phyloP scores from a whole-genome alignment of 2,113 vertebrate species.

The Oreochromis spilurus region DNA sequence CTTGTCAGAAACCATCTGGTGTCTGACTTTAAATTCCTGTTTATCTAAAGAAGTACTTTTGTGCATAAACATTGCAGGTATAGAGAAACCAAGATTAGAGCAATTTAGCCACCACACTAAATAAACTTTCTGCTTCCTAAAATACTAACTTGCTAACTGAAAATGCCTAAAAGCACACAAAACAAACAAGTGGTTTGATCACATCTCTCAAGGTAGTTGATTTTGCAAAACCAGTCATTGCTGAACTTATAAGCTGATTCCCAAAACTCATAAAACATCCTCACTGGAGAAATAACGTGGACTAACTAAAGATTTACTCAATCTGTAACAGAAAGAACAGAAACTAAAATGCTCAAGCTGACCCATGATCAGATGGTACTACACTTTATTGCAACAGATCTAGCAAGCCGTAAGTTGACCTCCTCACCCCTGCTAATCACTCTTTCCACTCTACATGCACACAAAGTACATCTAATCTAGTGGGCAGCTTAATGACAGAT shows the following conservation, averaged over 20 bases:
- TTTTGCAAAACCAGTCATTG: not conserved
- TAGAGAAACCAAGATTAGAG: not conserved
- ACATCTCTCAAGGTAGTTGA: not conserved
- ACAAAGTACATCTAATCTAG: constrained; percentile 7
- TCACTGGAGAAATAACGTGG: not conserved
- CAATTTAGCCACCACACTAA: not conserved
- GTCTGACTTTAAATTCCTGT: not conserved
- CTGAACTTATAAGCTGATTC: not conserved
- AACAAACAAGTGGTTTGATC: not conserved
- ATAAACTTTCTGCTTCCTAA: not conserved
- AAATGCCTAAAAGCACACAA: not conserved
- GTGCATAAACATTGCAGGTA: not conserved
- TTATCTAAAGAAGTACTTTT: not conserved
- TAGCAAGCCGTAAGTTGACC: not conserved
- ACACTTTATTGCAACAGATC: not conserved
- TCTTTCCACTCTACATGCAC: not conserved
- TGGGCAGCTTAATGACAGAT: not conserved
- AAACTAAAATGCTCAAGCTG: not conserved
- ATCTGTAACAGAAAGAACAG: not conserved
- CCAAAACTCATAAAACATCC: not conserved
- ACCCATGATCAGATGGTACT: not conserved
- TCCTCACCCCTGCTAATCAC: not conserved
- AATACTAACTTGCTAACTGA: not conserved
- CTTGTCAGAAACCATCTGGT: not conserved
- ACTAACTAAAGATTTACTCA: not conserved